Evolutionary conservation across 2,888 invertebrate genomes (phyloP), one percentile per base, ranked within the genome.

Genomic region (Parnassius mnemosyne): DNA sequence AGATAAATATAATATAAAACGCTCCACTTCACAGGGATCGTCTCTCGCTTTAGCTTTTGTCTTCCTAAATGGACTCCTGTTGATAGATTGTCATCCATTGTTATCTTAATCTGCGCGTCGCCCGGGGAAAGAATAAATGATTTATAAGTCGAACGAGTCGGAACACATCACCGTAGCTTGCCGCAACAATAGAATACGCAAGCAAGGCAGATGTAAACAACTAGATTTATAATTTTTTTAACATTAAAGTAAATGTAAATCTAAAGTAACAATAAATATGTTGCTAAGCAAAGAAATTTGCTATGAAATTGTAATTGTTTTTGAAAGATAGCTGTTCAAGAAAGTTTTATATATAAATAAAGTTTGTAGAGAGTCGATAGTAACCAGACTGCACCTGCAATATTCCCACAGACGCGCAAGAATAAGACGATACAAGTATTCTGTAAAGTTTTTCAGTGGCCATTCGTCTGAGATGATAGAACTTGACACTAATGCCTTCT

Each of bases 1-100:
- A 91, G 87, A 88, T 90, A 90, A 90, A 91, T 89, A 90, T 86
- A 85, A 88, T 86, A 91, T 85, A 85, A 88, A 89, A 84, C 81
- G 87, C 79, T 87, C 75, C 87, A 84, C 83, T 89, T 85, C 82
- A 76, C 81, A 67, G 65, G 71, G 74, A 79, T 80, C 79, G 73
- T 78, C 76, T 78, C 78, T 73, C 78, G 78, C 73, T 78, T 76
- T 71, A 68, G 78, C 84, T 84, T 85, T 89, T 87, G 85, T 89
- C 85, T 86, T 77, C 75, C 69, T 80, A 85, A 87, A 87, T 82
- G 82, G 83, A 84, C 77, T 83, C 77, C 72, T 85, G 80, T 83
- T 84, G 83, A 89, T 87, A 86, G 84, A 85, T 87, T 85, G 85
- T 85, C 84, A 79, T 77, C 85, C 77, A 87, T 89, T 90, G 88